phyloP scores from a whole-genome alignment of 92 coral and sea anemone species.

The Zoanthus solanderi region DNA sequence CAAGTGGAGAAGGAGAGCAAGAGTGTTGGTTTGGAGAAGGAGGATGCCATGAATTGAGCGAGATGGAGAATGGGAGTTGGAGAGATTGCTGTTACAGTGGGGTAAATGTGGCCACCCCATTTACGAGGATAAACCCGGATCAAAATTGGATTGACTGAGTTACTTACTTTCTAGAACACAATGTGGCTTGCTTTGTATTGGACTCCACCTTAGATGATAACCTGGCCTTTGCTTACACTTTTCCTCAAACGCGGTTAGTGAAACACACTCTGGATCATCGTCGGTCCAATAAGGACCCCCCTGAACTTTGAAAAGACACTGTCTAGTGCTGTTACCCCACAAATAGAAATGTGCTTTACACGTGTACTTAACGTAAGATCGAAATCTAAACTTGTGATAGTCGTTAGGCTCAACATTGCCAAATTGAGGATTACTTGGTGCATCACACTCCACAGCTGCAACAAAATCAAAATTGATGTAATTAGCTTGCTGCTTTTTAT shows the following conservation, averaged over 20 bases:
- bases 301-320: background rate
- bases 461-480: background rate
- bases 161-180: constrained; percentile 47
- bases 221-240: constrained; percentile 44
- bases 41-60: no score
- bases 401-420: background rate
- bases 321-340: constrained; percentile 53
- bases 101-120: no score
- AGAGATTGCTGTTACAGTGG: no score
- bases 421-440: background rate
- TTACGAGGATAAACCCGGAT: no score
- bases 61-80: no score
- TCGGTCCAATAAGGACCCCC: constrained; percentile 58
- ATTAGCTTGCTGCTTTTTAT: background rate
- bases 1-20: no score
- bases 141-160: no score
- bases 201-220: constrained; percentile 11
- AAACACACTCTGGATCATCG: constrained; percentile 49
- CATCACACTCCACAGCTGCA: background rate
- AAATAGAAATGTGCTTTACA: constrained; percentile 45
- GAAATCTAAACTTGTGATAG: constrained; percentile 10
- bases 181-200: background rate
- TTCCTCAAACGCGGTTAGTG: constrained; percentile 24
- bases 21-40: no score
- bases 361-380: background rate